Evolutionary conservation across 2,888 invertebrate genomes (phyloP).

Genomic region (Lasioglossum vierecki): DNA sequence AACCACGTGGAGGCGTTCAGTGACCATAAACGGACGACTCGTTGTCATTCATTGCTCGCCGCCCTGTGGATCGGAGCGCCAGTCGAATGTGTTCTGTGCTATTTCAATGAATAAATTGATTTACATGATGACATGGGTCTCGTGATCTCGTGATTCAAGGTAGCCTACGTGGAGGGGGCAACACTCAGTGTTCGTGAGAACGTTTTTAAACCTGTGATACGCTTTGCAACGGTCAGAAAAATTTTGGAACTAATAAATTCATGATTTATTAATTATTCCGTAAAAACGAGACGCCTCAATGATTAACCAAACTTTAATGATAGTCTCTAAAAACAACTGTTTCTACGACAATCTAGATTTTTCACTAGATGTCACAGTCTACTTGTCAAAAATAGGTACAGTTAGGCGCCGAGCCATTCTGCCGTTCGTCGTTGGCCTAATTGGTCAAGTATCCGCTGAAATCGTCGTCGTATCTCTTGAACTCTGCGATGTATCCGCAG

Average conservation of each 20-base stretch:
- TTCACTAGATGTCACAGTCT: not conserved
- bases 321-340: not conserved
- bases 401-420: not conserved
- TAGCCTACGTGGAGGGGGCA: not conserved
- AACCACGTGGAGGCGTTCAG: slow-evolving; percentile 8
- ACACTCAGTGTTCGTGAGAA: not conserved
- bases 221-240: not conserved
- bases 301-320: not conserved
- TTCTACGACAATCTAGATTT: not conserved
- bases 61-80: not conserved
- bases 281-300: not conserved
- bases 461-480: slow-evolving; percentile 61
- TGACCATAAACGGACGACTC: slow-evolving; percentile 12
- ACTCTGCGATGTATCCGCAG: slow-evolving; percentile 61
- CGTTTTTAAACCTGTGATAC: not conserved
- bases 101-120: not conserved
- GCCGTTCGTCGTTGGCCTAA: slow-evolving; percentile 17
- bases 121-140: not conserved
- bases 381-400: not conserved
- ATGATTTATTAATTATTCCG: not conserved
- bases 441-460: slow-evolving; percentile 62
- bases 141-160: not conserved
- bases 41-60: not conserved
- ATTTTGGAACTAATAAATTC: not conserved
- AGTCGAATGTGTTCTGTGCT: not conserved